Base-by-base conservation (phyloP, 2,113 vertebrate species). In the Caretta caretta region DNA sequence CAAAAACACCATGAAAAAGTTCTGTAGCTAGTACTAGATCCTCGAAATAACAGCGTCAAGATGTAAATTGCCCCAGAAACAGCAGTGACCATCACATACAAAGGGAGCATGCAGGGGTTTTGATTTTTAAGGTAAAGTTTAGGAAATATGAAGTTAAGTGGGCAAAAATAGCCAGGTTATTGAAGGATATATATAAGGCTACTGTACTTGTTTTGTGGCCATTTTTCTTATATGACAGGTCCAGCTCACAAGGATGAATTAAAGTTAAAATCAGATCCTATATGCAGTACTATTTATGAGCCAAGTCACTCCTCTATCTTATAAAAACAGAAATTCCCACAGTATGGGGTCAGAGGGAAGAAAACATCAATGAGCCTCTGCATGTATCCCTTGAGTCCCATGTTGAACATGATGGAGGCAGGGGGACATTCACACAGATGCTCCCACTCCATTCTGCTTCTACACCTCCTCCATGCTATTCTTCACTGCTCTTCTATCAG, bases 11-110 rank as follows among this genome's bases (percentile, higher is more conserved):
- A 56, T 9, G 86, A 84, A 90, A 90, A 84, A 69, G 65, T 54
- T 80, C 65, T 76, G 80, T 1, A 51, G 78, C 49, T 86, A 75
- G 78, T 35, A 42, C 25, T 35, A 59, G 16, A 69, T 50, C 48
- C 48, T 90, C 94, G 57, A 82, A 88, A 91, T 24, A 84, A 62
- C n/a, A 82, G 91, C 81, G 8, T 25, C 29, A 87, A 88, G 29
- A 65, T 24, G 11, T 17, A 93, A 76, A n/a, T 54, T 31, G 20
- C 20, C 35, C 75, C 54, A 19, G 57, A 62, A 78, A 8, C 50
- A 81, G 53, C 14, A 46, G 42, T 19, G 29, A 53, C 17, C 14
- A 38, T 57, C 51, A 49, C 76, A 51, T n/a, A 69, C 57, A 53
- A 62, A 27, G 31, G 49, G 57, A 57, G 46, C 0, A 1, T 54